Evolutionary conservation across 2,113 vertebrate genomes (phyloP).

Genomic region (Ceuthmochares aereus): DNA sequence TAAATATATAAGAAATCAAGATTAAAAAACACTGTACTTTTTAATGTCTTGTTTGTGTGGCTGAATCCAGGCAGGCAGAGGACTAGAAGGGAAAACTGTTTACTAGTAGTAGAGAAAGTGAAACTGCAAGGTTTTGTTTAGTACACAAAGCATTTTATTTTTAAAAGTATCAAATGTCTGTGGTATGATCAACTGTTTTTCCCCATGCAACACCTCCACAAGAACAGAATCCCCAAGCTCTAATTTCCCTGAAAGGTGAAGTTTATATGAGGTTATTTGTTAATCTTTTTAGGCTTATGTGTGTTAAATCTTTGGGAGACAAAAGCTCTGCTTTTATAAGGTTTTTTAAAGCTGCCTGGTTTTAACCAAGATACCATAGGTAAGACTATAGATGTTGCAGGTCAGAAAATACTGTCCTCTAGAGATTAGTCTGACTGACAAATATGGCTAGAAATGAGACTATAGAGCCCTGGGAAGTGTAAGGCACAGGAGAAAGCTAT

Average conservation of each 20-base stretch:
- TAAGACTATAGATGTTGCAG: background rate
- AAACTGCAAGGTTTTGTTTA: background rate
- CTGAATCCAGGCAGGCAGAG: background rate
- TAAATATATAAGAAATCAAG: conserved; percentile 25
- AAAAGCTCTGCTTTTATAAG: background rate
- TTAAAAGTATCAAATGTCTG: background rate
- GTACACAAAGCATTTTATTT: background rate
- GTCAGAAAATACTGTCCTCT: background rate
- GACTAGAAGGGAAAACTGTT: background rate
- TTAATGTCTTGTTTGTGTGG: background rate
- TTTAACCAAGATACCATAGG: background rate
- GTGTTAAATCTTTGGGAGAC: background rate
- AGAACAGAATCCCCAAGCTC: background rate
- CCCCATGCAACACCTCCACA: background rate
- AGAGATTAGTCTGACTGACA: background rate
- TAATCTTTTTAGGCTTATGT: too few relatives aligned
- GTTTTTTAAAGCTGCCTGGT: background rate
- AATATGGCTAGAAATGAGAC: background rate
- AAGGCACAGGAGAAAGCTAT: background rate
- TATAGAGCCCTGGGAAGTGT: background rate
- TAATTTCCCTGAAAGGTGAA: background rate
- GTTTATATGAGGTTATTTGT: background rate
- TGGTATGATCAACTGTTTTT: conserved; percentile 13
- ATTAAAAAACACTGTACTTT: background rate
- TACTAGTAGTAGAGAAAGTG: background rate